These are phyloP conservation scores for Phrixothrix hirtus DNA, from an alignment of 2,888 invertebrate species.

Conservation along the genomic window DNA sequence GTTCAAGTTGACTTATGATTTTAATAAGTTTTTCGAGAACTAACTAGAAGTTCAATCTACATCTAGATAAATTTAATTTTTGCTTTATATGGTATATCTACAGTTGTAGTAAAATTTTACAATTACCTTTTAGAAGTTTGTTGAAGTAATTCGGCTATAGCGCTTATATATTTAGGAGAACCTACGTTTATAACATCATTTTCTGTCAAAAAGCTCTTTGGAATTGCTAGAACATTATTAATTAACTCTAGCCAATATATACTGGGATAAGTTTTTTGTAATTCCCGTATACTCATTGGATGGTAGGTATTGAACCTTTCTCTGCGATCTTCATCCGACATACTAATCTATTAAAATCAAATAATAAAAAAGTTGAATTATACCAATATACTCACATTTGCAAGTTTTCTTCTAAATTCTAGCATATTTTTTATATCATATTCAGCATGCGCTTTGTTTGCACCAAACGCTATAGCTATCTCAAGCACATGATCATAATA, in stretches of 20 bases:
- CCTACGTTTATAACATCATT: constrained; percentile 85
- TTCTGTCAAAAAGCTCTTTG: constrained; percentile 63
- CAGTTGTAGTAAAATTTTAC: too few species aligned
- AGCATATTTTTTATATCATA: constrained; percentile 77
- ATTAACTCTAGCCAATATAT: too few species aligned
- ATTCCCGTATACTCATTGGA: constrained; percentile 77
- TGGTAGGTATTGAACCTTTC: constrained; percentile 92
- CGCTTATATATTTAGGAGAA: constrained; percentile 77
- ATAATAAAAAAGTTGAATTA: too few species aligned
- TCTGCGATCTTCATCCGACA: constrained; percentile 86
- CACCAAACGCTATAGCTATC: constrained; percentile 85
- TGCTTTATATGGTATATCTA: too few species aligned
- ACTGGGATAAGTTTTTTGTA: constrained; percentile 75
- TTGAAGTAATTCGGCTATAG: constrained; percentile 66
- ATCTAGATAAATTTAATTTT: too few species aligned
- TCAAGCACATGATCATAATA: constrained; percentile 88
- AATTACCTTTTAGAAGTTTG: constrained; percentile 61
- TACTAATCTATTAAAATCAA: constrained; percentile 68
- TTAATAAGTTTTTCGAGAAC: too few species aligned
- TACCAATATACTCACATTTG: constrained; percentile 71
- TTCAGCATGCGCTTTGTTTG: constrained; percentile 68
- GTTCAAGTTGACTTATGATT: too few species aligned
- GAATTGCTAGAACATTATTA: constrained; percentile 71
- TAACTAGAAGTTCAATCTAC: too few species aligned
- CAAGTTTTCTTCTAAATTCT: constrained; percentile 85